phyloP scores from a whole-genome alignment of 2,888 invertebrate genomes.

The Eremobia ochroleuca region DNA sequence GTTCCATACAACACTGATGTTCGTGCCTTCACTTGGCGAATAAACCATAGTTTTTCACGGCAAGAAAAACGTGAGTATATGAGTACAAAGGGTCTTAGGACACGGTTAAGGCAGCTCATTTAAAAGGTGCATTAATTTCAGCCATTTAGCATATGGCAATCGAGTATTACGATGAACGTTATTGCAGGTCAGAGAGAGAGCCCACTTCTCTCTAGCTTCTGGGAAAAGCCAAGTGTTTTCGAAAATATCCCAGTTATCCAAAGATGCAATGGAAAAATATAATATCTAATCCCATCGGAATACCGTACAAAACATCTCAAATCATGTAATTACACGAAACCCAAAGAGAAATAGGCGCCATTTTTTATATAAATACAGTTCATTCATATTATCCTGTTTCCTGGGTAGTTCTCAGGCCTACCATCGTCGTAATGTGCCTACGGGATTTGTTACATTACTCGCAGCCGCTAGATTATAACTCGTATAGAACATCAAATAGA shows the following conservation, averaged over 20 bases:
- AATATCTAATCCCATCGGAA: not conserved
- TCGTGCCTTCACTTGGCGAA: too few species aligned
- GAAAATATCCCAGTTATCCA: not conserved
- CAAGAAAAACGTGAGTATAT: too few species aligned
- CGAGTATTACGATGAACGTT: not conserved
- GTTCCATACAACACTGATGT: too few species aligned
- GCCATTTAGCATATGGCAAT: not conserved
- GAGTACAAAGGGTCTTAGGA: not conserved
- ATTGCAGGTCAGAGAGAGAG: not conserved
- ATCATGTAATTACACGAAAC: constrained; percentile 27
- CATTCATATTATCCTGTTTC: constrained; percentile 40
- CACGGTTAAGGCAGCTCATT: not conserved
- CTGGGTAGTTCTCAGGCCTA: constrained; percentile 20
- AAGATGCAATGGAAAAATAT: not conserved
- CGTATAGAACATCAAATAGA: constrained; percentile 28
- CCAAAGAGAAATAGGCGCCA: constrained; percentile 21
- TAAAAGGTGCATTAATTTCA: not conserved
- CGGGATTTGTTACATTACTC: constrained; percentile 47
- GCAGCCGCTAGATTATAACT: constrained; percentile 51
- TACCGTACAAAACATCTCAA: not conserved
- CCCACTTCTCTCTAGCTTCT: not conserved
- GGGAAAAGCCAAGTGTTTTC: not conserved
- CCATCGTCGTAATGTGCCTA: constrained; percentile 45
- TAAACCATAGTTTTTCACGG: too few species aligned
- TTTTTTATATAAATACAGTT: constrained; percentile 43